Percentiles rank a stretch among this genome's conserved stretches.
Conservation (phyloP, 2,797 vertebrate genomes). For the Leptatherina wallacei region DNA sequence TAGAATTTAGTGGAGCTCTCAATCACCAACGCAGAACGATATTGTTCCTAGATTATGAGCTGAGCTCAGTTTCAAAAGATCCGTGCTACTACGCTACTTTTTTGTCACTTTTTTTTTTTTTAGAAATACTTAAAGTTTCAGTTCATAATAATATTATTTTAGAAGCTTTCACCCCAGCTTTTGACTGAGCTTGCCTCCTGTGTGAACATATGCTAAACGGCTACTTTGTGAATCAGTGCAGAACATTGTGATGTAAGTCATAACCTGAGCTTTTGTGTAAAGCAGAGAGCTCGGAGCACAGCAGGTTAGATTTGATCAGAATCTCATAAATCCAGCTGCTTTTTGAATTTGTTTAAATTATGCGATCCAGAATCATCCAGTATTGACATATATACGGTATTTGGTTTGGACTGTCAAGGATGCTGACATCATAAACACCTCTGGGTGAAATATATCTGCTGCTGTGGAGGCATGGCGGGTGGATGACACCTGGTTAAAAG, state of each 20-base stretch:
- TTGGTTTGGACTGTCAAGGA: background rate
- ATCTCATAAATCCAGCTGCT: background rate
- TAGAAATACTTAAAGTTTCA: background rate
- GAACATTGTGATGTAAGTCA: background rate
- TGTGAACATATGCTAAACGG: background rate
- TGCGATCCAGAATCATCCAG: background rate
- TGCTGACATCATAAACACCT: background rate
- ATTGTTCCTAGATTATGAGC: conserved; percentile 33
- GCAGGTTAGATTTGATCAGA: background rate
- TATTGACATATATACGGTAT: background rate
- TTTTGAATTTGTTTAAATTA: background rate
- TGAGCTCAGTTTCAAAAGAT: conserved; percentile 2
- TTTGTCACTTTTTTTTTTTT: background rate
- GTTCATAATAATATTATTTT: background rate
- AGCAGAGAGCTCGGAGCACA: background rate
- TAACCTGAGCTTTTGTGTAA: background rate
- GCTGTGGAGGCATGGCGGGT: background rate
- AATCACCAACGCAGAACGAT: conserved; percentile 37
- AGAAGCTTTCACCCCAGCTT: background rate
- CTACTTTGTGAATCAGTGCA: background rate
- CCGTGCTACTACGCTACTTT: background rate
- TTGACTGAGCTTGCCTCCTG: background rate
- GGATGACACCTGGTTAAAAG: background rate
- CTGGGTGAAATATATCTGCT: background rate
- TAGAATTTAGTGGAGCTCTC: conserved; percentile 33